A percentile compares a stretch with the other conserved stretches of the same genome.
Evolutionary conservation across 2,888 invertebrate genomes (phyloP).

Genomic region (Onthophagus sagittarius): DNA sequence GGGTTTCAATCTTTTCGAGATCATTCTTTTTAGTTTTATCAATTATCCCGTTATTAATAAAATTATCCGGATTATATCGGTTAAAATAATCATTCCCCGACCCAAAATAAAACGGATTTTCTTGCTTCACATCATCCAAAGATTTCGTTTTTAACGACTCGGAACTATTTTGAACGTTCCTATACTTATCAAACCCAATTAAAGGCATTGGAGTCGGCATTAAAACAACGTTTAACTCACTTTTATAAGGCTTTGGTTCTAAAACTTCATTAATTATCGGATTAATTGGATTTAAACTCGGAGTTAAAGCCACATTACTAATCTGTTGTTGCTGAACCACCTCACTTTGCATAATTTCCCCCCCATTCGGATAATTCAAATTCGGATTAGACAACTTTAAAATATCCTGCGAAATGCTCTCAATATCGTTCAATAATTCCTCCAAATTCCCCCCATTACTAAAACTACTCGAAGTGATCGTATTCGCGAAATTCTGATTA

Average conservation of each 20-base stretch:
- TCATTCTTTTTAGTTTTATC: constrained; percentile 21
- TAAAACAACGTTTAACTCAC: constrained; percentile 46
- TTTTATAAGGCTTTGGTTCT: constrained; percentile 41
- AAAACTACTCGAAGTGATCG: constrained; percentile 39
- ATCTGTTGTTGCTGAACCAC: too few species aligned
- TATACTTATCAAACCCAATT: constrained; percentile 48
- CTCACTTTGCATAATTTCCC: too few species aligned
- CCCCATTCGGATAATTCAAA: constrained; percentile 17
- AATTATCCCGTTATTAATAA: constrained; percentile 21
- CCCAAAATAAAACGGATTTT: constrained; percentile 43
- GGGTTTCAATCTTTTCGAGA: constrained; percentile 29
- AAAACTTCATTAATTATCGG: constrained; percentile 7
- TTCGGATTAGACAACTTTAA: constrained; percentile 34
- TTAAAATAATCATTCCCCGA: constrained; percentile 38
- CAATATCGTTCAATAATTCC: constrained; percentile 65
- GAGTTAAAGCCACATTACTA: too few species aligned
- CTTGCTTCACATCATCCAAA: constrained; percentile 25
- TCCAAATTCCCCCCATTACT: constrained; percentile 60
- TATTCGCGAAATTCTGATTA: constrained; percentile 37
- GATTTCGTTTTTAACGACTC: constrained; percentile 37
- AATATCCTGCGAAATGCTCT: constrained; percentile 53
- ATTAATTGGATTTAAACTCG: too few species aligned
- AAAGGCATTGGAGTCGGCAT: constrained; percentile 49
- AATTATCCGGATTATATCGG: constrained; percentile 41
- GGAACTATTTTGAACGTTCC: constrained; percentile 40